Evolutionary conservation across 2,113 vertebrate species (phyloP).

Genomic region (Daubentonia madagascariensis): DNA sequence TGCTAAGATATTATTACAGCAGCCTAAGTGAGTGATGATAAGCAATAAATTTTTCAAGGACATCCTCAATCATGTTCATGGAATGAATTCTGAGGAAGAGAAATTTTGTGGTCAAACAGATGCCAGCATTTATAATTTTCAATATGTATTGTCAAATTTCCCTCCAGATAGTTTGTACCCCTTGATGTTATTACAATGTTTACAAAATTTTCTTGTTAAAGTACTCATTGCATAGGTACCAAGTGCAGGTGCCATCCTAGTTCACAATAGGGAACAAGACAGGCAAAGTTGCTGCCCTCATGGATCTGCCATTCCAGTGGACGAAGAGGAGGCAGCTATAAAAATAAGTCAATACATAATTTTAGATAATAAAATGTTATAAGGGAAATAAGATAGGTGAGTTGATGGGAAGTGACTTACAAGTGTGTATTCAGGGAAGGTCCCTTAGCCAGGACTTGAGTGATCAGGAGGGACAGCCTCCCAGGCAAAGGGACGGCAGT

Average conservation of each 20-base stretch:
- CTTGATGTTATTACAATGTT: not conserved
- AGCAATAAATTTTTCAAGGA: not conserved
- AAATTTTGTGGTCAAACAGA: not conserved
- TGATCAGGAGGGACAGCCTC: not conserved
- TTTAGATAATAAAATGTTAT: not conserved
- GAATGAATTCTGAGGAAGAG: not conserved
- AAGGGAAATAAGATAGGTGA: not conserved
- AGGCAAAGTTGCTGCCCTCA: not conserved
- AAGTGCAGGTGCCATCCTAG: not conserved
- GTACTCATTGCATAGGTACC: not conserved
- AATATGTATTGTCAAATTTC: not conserved
- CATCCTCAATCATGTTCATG: not conserved
- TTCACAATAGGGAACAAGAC: not conserved
- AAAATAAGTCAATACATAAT: not conserved
- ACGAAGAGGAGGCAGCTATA: not conserved
- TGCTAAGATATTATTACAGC: not conserved
- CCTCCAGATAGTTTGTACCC: not conserved
- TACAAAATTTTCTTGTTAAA: not conserved
- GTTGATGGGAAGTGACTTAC: not conserved
- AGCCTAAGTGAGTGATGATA: not conserved
- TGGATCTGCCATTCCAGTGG: not conserved
- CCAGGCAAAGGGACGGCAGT: not conserved
- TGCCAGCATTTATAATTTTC: not conserved
- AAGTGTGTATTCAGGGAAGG: too few relatives aligned
- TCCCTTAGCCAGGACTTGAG: not conserved